Conservation (phyloP, 2,113 vertebrate species). For the Opisthocomus hoazin region DNA sequence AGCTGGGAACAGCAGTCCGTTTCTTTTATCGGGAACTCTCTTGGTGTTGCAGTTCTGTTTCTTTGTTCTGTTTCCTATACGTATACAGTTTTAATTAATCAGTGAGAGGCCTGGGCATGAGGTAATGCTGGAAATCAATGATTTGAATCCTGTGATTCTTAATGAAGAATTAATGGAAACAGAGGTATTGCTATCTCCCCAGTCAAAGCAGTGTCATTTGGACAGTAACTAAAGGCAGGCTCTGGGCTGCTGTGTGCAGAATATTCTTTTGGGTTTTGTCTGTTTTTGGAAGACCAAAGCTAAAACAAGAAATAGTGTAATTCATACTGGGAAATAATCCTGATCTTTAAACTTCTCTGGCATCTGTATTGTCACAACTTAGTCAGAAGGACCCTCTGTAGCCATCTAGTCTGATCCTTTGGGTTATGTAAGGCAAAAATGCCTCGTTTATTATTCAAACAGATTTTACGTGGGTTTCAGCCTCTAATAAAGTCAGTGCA, state of each 20-base stretch:
- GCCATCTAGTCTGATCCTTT: neutral
- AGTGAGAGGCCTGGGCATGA: neutral
- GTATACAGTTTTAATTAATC: constrained; percentile 25
- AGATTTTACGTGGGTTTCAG: neutral
- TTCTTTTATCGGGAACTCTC: constrained; percentile 25
- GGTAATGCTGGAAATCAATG: constrained; percentile 21
- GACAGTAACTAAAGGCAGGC: neutral
- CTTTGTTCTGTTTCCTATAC: constrained; percentile 7
- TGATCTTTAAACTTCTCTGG: neutral
- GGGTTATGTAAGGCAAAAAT: neutral
- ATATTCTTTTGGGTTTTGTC: neutral
- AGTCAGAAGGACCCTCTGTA: neutral
- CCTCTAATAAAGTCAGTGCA: neutral
- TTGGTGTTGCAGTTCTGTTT: neutral
- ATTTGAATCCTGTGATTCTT: constrained; percentile 22
- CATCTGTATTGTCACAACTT: neutral
- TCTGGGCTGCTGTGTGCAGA: constrained; percentile 1
- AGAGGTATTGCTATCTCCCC: constrained; percentile 22
- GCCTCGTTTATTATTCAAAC: neutral
- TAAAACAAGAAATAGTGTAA: neutral
- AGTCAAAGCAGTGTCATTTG: constrained; percentile 5
- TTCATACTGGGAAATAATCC: neutral
- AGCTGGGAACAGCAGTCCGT: neutral
- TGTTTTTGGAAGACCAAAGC: neutral
- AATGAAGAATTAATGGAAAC: neutral